Evolutionary conservation across 1,140 invertebrate genomes (phyloP).

Genomic region (Solen grandis): DNA sequence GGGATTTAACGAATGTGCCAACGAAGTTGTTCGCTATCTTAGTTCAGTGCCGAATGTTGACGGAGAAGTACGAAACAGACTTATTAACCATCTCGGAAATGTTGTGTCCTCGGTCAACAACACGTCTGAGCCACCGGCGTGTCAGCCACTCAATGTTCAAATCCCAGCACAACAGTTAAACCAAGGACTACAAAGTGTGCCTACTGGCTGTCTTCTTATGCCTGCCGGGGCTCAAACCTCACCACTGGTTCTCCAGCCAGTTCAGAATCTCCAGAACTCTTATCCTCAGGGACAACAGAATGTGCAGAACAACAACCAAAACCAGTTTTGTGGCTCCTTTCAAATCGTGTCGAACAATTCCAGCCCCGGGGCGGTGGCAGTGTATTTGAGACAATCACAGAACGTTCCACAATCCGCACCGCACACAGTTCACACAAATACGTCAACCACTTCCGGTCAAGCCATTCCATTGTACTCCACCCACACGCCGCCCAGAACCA

Average conservation of each 20-base stretch:
- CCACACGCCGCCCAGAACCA: conserved; percentile 46
- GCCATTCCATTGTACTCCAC: background rate
- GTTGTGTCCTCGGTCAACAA: conserved; percentile 25
- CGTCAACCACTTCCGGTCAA: background rate
- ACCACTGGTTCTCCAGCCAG: conserved; percentile 40
- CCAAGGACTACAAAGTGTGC: conserved; percentile 22
- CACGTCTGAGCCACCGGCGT: background rate
- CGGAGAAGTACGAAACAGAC: conserved; percentile 82
- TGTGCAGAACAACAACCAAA: background rate
- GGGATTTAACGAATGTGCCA: conserved; percentile 93
- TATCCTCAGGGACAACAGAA: conserved; percentile 19
- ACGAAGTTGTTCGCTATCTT: conserved; percentile 91
- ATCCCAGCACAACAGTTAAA: conserved; percentile 17
- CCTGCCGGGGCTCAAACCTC: conserved; percentile 48
- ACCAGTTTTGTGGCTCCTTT: conserved; percentile 46
- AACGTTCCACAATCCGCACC: background rate
- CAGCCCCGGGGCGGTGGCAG: conserved; percentile 27
- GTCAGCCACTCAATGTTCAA: conserved; percentile 53
- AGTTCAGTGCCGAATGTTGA: conserved; percentile 92
- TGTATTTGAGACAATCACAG: conserved; percentile 49
- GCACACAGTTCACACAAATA: background rate
- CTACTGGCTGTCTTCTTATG: conserved; percentile 43
- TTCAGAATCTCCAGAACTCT: conserved; percentile 22
- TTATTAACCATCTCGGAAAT: conserved; percentile 61
- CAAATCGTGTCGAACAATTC: conserved; percentile 42